Percentiles rank a stretch among this genome's conserved stretches.
These are phyloP conservation scores for Brachypodius melanocephalos DNA, from an alignment of 2,113 vertebrate genomes.

Conservation along the genomic window DNA sequence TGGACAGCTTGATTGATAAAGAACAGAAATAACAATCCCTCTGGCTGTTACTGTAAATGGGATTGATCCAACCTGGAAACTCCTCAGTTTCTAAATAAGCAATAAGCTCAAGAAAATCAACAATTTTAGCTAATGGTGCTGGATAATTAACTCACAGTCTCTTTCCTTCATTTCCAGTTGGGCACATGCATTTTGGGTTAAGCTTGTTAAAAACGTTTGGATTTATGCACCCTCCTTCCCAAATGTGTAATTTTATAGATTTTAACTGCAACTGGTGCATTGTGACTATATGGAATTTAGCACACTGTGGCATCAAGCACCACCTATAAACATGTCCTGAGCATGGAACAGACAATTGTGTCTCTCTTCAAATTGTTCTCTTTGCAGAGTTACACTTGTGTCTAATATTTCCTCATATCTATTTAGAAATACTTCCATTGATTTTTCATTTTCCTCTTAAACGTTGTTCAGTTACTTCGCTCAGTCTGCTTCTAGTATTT, in stretches of 20 bases:
- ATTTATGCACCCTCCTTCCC: neutral
- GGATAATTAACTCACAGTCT: neutral
- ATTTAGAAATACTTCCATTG: neutral
- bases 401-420: neutral
- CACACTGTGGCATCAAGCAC: neutral
- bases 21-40: neutral
- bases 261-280: neutral
- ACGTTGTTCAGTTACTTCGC: neutral
- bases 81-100: neutral
- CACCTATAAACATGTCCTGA: rapidly evolving
- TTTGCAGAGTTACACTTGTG: neutral
- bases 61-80: neutral
- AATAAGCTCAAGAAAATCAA: neutral
- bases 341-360: neutral
- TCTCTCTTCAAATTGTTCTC: neutral
- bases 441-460: neutral
- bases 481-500: neutral
- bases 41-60: neutral
- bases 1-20: neutral
- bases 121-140: neutral
- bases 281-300: neutral
- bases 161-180: neutral
- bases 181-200: neutral
- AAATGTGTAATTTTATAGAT: neutral
- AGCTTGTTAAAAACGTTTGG: neutral